Evolutionary conservation across 2,113 vertebrate genomes (phyloP), one percentile per base, ranked within the genome.

Genomic region (Todiramphus chloris): DNA sequence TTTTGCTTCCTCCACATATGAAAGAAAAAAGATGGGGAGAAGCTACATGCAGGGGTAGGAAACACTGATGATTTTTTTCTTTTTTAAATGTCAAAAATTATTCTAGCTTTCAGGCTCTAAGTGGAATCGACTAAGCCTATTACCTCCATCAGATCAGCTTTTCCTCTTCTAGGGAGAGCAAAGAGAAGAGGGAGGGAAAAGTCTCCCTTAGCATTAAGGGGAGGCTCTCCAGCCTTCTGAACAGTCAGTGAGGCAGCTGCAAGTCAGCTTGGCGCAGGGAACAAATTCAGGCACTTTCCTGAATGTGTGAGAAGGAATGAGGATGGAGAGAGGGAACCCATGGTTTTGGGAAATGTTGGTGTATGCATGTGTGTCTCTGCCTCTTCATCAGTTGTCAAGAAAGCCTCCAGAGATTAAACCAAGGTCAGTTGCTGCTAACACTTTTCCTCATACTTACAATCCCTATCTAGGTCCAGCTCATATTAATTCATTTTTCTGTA

Each of bases 11-110:
- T 51, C 68, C 48, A 46, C 14, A 35, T 43, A 69, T 10, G 25
- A 46, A 87, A 76, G n/a, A 77, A 72, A 39, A 44, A 64, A 31
- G 11, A 68, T 6, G 4, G 10, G 13, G 44, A 43, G 23, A 77
- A 80, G 25, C 6, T 33, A 5, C 9, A 39, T 43, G 4, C 20
- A 81, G 58, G 7, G 6, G 2, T 44, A 83, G 31, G 76, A 81
- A 64, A 43, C 3, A n/a, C 1, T 9, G 24, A 35, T 50, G 19
- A 43, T 35, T 60, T n/a, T n/a, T 19, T 30, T 28, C 30, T 55
- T 55, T 28, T 30, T 55, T 55, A 63, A 28, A 35, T 9, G 33
- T 0, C 37, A 50, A 72, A 55, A 28, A 3, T 2, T 0, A 11
- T 1, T 67, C 62, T 41, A 41, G 11, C 2, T 64, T 86, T 73